A percentile compares a stretch with the other conserved stretches of the same genome.
Evolutionary conservation across 64 coral and sea anemone species (phyloP).

Genomic region (Porites australiensis): DNA sequence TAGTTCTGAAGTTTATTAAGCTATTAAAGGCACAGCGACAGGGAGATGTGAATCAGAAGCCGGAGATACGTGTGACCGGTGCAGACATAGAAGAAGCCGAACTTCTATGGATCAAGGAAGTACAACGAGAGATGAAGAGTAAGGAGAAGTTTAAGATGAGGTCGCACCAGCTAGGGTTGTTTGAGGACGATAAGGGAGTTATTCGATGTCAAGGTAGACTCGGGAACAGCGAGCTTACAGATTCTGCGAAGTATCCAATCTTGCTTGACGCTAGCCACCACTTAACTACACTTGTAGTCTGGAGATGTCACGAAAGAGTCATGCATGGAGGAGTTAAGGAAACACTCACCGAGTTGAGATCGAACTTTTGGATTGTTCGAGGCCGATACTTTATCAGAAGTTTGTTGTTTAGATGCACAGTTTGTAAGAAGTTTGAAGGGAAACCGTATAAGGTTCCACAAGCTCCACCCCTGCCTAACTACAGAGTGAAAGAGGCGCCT

Average conservation of each 20-base stretch:
- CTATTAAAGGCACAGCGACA: constrained; percentile 21
- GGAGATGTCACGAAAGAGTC: constrained; percentile 14
- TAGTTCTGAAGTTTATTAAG: constrained; percentile 34
- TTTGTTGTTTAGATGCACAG: constrained; percentile 43
- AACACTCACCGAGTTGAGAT: constrained; percentile 48
- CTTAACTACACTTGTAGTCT: too few relatives aligned
- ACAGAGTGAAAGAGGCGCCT: constrained; percentile 36
- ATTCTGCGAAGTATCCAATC: too few relatives aligned
- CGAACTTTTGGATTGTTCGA: constrained; percentile 44
- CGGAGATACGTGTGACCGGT: background rate
- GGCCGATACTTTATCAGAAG: constrained; percentile 24
- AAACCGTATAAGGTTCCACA: constrained; percentile 40
- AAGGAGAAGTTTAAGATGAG: too few relatives aligned
- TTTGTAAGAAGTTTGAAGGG: constrained; percentile 55
- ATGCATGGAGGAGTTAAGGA: constrained; percentile 55
- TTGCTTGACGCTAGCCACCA: too few relatives aligned
- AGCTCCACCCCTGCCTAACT: constrained; percentile 35
- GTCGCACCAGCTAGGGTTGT: too few relatives aligned
- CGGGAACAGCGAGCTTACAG: too few relatives aligned
- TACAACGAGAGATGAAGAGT: too few relatives aligned
- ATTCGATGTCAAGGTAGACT: too few relatives aligned
- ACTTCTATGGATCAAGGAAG: too few relatives aligned
- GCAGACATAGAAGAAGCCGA: too few relatives aligned
- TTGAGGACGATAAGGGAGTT: too few relatives aligned
- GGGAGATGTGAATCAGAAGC: background rate